phyloP scores from a whole-genome alignment of 1,140 invertebrate genomes.

The Cotesia glomerata region DNA sequence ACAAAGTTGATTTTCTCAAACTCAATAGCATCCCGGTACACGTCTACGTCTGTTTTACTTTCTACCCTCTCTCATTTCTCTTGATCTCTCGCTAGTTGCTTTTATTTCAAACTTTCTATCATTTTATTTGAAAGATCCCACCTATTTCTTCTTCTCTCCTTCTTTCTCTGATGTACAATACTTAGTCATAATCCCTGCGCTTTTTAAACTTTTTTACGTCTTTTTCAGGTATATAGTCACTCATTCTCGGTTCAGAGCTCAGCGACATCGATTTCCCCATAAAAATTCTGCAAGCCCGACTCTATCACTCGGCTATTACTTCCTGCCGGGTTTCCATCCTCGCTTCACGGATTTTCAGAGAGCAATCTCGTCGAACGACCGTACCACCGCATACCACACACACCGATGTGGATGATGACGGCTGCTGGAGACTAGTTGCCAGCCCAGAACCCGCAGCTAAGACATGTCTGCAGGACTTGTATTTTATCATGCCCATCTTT shows the following conservation, averaged over 20 bases:
- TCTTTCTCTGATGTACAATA: too few relatives aligned
- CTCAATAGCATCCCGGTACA: too few relatives aligned
- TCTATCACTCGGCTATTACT: conserved; percentile 57
- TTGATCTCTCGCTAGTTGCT: too few relatives aligned
- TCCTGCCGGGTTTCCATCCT: conserved; percentile 51
- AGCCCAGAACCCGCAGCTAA: too few relatives aligned
- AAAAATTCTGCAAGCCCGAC: conserved; percentile 56
- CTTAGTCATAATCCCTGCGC: conserved; percentile 24
- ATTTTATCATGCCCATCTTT: too few relatives aligned
- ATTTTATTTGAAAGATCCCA: neutral
- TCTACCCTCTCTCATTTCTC: too few relatives aligned
- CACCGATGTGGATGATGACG: too few relatives aligned
- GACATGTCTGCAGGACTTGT: too few relatives aligned
- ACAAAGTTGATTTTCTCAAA: too few relatives aligned
- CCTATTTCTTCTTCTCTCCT: too few relatives aligned
- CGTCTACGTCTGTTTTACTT: too few relatives aligned
- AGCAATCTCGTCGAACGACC: conserved; percentile 27
- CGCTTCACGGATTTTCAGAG: conserved; percentile 36
- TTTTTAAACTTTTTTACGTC: conserved; percentile 21
- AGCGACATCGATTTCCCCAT: conserved; percentile 62
- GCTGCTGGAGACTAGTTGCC: too few relatives aligned
- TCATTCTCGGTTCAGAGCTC: conserved; percentile 3
- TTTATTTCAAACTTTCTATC: neutral
- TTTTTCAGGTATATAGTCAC: neutral
- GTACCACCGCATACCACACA: neutral